These are phyloP conservation scores for Tetramorium parvispinum DNA, from an alignment of 1,140 invertebrate species.

Conservation along the genomic window DNA sequence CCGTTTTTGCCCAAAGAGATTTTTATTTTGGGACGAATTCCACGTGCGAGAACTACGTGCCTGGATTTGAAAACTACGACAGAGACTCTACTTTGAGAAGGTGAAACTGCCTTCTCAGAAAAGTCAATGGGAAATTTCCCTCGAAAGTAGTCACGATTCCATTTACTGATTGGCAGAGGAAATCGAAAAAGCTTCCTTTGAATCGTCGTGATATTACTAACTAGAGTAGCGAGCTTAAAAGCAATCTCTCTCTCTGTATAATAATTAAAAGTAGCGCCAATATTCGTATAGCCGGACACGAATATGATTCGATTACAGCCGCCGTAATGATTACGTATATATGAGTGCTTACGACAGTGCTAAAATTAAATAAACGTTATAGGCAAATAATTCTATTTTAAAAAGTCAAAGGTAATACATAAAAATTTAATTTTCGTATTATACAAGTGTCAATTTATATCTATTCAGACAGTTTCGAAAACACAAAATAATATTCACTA, in stretches of 20 bases:
- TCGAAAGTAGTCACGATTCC: slow-evolving; percentile 8
- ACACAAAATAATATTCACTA: background rate
- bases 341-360: background rate
- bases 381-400: background rate
- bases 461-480: background rate
- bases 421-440: background rate
- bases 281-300: background rate
- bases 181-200: background rate
- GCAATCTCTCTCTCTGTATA: background rate
- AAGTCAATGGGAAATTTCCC: slow-evolving; percentile 22
- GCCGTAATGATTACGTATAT: background rate
- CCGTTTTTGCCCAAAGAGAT: background rate
- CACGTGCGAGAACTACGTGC: slow-evolving; percentile 1
- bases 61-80: slow-evolving; percentile 17
- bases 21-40: slow-evolving; percentile 17
- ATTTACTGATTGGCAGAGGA: slow-evolving; percentile 1
- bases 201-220: background rate
- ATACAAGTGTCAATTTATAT: background rate
- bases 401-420: background rate
- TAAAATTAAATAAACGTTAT: slow-evolving; percentile 24
- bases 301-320: slow-evolving; percentile 9
- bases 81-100: background rate
- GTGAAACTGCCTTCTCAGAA: slow-evolving; percentile 4
- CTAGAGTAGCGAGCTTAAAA: slow-evolving; percentile 15
- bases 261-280: slow-evolving; percentile 21